A percentile compares a stretch with the other conserved stretches of the same genome.
phyloP scores from a whole-genome alignment of 2,113 vertebrate genomes.

The Trematocara macrostoma region DNA sequence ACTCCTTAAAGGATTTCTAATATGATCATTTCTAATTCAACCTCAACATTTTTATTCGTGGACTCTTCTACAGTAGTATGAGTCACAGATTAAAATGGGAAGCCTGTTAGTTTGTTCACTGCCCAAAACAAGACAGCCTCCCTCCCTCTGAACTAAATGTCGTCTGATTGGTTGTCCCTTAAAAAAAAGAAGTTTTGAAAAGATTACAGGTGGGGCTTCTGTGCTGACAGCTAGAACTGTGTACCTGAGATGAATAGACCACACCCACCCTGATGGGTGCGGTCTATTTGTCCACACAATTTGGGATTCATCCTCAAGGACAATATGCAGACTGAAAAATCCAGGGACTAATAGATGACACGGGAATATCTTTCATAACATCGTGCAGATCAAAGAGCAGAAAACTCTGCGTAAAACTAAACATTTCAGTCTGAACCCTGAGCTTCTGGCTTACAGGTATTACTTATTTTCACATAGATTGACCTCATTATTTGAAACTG shows the following conservation, averaged over 20 bases:
- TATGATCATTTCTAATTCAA: background rate
- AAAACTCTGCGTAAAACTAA: background rate
- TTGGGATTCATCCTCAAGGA: background rate
- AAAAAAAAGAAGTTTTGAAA: background rate
- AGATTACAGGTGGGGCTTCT: background rate
- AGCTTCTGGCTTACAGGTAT: background rate
- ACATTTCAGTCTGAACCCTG: background rate
- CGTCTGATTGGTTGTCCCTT: background rate
- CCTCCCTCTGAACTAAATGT: background rate
- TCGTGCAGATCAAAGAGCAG: background rate
- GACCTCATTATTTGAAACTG: background rate
- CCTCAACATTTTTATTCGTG: background rate
- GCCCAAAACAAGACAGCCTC: background rate
- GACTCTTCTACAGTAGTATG: background rate
- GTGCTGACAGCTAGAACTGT: background rate
- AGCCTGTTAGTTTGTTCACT: background rate
- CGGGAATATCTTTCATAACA: background rate
- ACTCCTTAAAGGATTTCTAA: background rate
- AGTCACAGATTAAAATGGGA: background rate
- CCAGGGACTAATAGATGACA: background rate
- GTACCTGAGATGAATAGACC: fast-evolving
- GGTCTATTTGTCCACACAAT: fast-evolving
- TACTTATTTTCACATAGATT: background rate
- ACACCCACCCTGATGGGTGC: background rate
- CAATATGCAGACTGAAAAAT: background rate